A percentile compares a stretch with the other conserved stretches of the same genome.
Conservation (phyloP, 2,797 vertebrate genomes). For the Emys orbicularis region DNA sequence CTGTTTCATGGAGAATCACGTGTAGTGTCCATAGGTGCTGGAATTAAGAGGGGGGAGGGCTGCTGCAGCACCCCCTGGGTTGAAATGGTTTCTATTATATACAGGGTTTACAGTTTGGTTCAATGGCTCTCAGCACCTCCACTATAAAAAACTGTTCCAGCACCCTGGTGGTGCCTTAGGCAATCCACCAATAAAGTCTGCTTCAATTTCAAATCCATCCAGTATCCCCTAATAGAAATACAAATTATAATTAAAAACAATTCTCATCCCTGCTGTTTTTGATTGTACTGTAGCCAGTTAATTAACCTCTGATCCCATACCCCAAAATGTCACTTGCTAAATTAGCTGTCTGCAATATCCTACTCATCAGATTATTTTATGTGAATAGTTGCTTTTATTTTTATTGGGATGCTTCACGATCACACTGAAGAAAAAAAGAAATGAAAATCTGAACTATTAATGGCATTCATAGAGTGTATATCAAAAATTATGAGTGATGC, state of each 20-base stretch:
- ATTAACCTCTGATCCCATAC: conserved; percentile 17
- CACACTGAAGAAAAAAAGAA: background rate
- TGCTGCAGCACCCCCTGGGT: too few species aligned
- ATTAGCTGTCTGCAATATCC: conserved; percentile 1
- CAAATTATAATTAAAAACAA: conserved; percentile 8
- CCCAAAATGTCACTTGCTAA: background rate
- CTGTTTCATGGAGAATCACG: background rate
- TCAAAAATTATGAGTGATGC: background rate
- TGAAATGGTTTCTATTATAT: too few species aligned
- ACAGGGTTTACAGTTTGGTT: too few species aligned
- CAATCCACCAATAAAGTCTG: background rate
- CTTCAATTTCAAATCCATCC: background rate
- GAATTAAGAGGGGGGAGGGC: too few species aligned
- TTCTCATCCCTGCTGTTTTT: background rate
- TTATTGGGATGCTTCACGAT: background rate
- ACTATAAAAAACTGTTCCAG: too few species aligned
- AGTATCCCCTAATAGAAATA: background rate
- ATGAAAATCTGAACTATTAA: background rate
- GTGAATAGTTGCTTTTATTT: background rate
- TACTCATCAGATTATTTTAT: conserved; percentile 23
- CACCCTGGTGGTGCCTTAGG: background rate
- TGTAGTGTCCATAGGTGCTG: too few species aligned
- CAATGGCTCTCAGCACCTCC: too few species aligned
- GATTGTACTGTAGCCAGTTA: conserved; percentile 16
- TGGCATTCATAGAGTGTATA: background rate